Conservation (phyloP, 1,140 invertebrate genomes). For the Drosophila leontia region DNA sequence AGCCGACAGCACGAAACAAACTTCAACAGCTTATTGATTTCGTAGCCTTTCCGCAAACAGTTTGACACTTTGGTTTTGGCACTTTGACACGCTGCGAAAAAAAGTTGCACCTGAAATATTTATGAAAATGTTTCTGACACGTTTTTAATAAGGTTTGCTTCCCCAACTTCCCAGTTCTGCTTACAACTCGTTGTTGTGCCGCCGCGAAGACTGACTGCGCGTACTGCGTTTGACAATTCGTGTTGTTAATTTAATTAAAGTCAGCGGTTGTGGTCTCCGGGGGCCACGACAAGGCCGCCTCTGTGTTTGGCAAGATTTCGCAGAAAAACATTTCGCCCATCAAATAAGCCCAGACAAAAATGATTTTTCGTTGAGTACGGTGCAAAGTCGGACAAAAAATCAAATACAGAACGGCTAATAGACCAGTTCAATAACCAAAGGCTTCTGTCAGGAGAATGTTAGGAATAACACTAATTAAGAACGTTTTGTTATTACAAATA, state of each 20-base stretch:
- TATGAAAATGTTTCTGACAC: conserved; percentile 82
- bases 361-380: neutral
- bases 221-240: conserved; percentile 74
- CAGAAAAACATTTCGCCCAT: conserved; percentile 28
- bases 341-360: conserved; percentile 14
- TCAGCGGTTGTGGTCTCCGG: conserved; percentile 25
- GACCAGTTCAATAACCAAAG: neutral
- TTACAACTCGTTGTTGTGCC: conserved; percentile 36
- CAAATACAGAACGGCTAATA: no score
- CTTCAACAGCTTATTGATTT: conserved; percentile 69
- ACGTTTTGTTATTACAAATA: no score
- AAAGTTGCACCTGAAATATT: conserved; percentile 77
- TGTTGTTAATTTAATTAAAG: conserved; percentile 81
- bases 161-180: conserved; percentile 9
- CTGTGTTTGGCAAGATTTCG: conserved; percentile 30
- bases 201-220: conserved; percentile 29
- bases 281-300: conserved; percentile 9
- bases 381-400: neutral
- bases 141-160: conserved; percentile 75
- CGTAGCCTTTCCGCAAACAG: conserved; percentile 54
- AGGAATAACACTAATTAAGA: neutral
- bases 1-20: conserved; percentile 24
- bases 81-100: conserved; percentile 70
- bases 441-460: neutral
- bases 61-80: conserved; percentile 63